These are phyloP conservation scores for Lasiurus borealis DNA, from an alignment of 2,113 vertebrate species.

Conservation along the genomic window DNA sequence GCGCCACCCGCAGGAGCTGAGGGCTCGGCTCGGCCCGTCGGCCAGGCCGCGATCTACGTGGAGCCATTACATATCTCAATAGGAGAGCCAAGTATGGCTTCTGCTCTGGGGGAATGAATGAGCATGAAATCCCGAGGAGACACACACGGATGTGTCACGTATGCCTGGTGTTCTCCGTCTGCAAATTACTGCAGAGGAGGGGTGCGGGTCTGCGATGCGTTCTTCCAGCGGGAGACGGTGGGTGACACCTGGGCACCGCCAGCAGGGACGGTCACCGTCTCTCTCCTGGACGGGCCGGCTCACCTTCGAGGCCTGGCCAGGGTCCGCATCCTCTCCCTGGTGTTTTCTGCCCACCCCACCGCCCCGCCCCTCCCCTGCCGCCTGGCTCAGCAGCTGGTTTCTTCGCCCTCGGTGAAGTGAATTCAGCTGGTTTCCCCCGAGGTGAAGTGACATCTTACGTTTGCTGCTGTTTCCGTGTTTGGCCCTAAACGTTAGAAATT, in stretches of 20 bases:
- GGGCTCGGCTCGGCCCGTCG: accelerated
- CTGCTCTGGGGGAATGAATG: not conserved
- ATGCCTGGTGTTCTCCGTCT: not conserved
- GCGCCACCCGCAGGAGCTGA: no score
- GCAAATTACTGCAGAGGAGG: not conserved
- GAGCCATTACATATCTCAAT: no score
- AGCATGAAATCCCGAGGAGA: not conserved
- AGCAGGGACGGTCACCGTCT: not conserved
- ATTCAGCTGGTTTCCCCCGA: no score
- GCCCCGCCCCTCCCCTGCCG: not conserved
- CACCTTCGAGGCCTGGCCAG: not conserved
- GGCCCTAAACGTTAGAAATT: not conserved
- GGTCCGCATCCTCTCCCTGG: not conserved
- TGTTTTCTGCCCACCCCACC: not conserved
- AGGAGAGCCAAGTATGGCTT: not conserved
- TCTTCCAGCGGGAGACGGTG: not conserved
- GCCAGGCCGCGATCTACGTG: not conserved
- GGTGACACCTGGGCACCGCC: not conserved
- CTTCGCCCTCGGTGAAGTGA: not conserved
- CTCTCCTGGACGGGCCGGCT: no score
- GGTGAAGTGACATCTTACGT: not conserved
- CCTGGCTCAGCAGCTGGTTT: not conserved
- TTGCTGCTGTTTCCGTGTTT: not conserved
- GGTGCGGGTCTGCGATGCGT: not conserved
- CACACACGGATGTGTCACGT: not conserved